phyloP scores from a whole-genome alignment of 1,140 invertebrate genomes.

The Lepidotrigona ventralis region DNA sequence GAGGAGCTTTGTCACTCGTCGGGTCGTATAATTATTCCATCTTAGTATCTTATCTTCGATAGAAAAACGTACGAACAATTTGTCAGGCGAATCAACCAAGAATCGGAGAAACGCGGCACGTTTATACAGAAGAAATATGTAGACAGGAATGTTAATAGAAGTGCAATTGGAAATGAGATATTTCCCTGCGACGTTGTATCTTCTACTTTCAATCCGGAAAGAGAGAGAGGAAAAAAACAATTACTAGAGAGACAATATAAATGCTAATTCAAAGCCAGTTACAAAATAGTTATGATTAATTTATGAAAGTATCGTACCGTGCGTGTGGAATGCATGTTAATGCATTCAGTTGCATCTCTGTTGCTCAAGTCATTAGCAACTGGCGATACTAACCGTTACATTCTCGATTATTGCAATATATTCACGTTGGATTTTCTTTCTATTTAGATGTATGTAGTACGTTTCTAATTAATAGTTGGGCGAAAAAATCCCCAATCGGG shows the following conservation, averaged over 20 bases:
- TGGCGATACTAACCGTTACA: neutral
- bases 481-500: neutral
- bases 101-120: no score
- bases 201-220: no score
- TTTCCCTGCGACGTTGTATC: no score
- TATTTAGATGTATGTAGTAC: neutral
- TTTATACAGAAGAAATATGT: no score
- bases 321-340: neutral
- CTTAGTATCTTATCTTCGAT: neutral
- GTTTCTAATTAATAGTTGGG: neutral
- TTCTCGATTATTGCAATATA: neutral
- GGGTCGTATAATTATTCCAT: neutral
- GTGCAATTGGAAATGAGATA: no score
- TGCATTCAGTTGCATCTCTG: neutral
- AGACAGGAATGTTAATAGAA: no score
- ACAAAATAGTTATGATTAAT: neutral
- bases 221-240: no score
- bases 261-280: neutral
- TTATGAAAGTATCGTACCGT: neutral
- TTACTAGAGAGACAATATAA: no score
- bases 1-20: neutral
- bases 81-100: no score
- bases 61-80: no score
- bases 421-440: neutral
- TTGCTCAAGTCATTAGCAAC: neutral